A percentile compares a stretch with the other conserved stretches of the same genome.
Evolutionary conservation across 2,888 invertebrate genomes (phyloP).

Genomic region (Acrocyrtus sp.): DNA sequence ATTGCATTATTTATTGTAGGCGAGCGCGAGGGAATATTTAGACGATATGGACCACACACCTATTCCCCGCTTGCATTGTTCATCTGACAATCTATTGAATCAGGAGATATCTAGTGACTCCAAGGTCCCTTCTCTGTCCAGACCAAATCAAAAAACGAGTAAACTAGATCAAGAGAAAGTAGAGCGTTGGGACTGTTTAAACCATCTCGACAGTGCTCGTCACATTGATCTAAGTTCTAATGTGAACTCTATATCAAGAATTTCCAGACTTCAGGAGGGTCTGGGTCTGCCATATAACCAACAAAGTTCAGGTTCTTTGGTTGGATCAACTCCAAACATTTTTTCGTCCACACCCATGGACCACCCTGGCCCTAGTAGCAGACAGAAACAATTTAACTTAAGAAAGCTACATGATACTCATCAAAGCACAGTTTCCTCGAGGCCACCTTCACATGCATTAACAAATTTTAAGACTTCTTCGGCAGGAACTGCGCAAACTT

Average conservation of each 20-base stretch:
- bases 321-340: neutral
- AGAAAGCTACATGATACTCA: constrained; percentile 8
- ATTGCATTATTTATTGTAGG: no score
- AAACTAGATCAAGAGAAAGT: neutral
- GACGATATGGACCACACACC: constrained; percentile 35
- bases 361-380: neutral
- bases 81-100: constrained; percentile 28
- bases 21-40: no score
- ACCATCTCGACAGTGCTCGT: neutral
- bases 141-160: neutral
- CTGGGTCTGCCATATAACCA: neutral
- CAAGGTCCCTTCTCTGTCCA: constrained; percentile 32
- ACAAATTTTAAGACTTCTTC: constrained; percentile 1
- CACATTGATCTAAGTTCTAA: constrained; percentile 1
- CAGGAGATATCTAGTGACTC: constrained; percentile 32
- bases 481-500: constrained; percentile 18
- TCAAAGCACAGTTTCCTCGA: no score
- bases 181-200: constrained; percentile 4
- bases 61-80: constrained; percentile 35
- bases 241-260: constrained; percentile 24
- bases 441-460: no score
- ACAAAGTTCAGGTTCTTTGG: neutral
- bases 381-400: constrained; percentile 23
- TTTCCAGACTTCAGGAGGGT: constrained; percentile 20
- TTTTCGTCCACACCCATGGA: constrained; percentile 31